Percentiles rank a stretch among this genome's conserved stretches.
Evolutionary conservation across 2,888 invertebrate species (phyloP).

Genomic region (Pherbina coryleti): DNA sequence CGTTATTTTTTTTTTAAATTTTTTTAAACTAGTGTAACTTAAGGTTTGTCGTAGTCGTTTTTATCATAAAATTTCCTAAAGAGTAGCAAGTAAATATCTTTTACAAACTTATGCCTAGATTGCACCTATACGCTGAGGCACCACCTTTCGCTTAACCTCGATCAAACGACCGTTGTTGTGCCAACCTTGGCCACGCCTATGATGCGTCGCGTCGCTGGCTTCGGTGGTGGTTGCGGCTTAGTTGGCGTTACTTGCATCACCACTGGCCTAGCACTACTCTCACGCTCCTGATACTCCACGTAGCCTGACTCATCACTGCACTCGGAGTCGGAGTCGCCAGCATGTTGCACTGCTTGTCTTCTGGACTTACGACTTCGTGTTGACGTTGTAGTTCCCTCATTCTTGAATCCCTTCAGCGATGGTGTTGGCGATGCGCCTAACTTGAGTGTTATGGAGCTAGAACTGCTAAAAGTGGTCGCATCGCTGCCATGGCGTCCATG

Average conservation of each 20-base stretch:
- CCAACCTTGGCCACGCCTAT: slow-evolving; percentile 45
- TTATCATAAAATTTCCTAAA: too few relatives aligned
- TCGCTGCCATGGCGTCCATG: slow-evolving; percentile 60
- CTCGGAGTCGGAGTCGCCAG: slow-evolving; percentile 76
- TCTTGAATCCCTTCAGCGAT: slow-evolving; percentile 49
- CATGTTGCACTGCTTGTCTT: slow-evolving; percentile 35
- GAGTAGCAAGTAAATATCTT: too few relatives aligned
- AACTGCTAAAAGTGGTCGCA: slow-evolving; percentile 63
- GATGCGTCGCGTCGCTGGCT: slow-evolving; percentile 60
- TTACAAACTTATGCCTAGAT: too few relatives aligned
- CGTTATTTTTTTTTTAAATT: too few relatives aligned
- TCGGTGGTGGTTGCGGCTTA: slow-evolving; percentile 59
- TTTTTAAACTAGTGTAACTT: too few relatives aligned
- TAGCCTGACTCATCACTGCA: slow-evolving; percentile 93
- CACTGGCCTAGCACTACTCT: slow-evolving; percentile 20
- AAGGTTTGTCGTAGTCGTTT: too few relatives aligned
- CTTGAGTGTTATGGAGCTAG: slow-evolving; percentile 64
- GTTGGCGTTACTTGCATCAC: slow-evolving; percentile 24
- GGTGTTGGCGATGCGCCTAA: slow-evolving; percentile 55
- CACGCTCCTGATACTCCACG: slow-evolving; percentile 78
- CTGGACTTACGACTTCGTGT: slow-evolving; percentile 33
- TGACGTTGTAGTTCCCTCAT: slow-evolving; percentile 21
- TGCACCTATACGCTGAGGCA: too few relatives aligned
- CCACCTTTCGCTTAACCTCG: too few relatives aligned
- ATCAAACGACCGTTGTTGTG: slow-evolving; percentile 53